Percentiles rank a stretch among this genome's conserved stretches.
Evolutionary conservation across 2,113 vertebrate genomes (phyloP).

Genomic region (Bubo scandiacus): DNA sequence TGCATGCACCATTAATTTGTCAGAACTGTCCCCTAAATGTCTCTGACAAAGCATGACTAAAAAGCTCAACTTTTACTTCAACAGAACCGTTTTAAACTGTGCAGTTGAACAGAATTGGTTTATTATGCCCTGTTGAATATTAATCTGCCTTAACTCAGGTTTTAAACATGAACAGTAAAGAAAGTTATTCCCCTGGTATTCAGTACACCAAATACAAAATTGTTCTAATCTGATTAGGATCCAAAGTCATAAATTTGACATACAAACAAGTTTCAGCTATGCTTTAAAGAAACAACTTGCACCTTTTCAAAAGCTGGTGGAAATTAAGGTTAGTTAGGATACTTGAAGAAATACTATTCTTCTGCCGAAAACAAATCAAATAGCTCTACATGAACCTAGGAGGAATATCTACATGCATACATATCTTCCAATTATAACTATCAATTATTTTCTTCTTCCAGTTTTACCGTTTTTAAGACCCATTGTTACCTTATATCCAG

Average conservation of each 20-base stretch:
- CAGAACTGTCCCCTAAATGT: neutral
- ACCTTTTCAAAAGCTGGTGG: neutral
- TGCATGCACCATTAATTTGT: neutral
- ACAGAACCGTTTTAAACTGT: neutral
- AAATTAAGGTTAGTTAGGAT: neutral
- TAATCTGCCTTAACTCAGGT: neutral
- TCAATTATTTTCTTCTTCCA: neutral
- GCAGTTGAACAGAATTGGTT: neutral
- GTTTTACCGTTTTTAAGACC: neutral
- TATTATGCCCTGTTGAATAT: neutral
- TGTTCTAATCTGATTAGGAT: neutral
- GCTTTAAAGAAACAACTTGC: neutral
- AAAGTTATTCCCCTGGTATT: neutral
- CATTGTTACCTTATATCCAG: conserved; percentile 90
- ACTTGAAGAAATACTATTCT: neutral
- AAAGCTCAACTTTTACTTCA: neutral
- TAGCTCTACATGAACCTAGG: neutral
- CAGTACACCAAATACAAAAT: neutral
- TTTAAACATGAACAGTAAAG: neutral
- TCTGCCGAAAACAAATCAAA: neutral
- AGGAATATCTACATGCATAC: neutral
- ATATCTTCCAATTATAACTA: neutral
- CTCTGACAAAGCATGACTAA: neutral
- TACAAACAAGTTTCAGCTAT: neutral
- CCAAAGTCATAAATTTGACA: neutral